Evolutionary conservation across 2,797 vertebrate genomes (phyloP).

Genomic region (Carcharodon carcharias): DNA sequence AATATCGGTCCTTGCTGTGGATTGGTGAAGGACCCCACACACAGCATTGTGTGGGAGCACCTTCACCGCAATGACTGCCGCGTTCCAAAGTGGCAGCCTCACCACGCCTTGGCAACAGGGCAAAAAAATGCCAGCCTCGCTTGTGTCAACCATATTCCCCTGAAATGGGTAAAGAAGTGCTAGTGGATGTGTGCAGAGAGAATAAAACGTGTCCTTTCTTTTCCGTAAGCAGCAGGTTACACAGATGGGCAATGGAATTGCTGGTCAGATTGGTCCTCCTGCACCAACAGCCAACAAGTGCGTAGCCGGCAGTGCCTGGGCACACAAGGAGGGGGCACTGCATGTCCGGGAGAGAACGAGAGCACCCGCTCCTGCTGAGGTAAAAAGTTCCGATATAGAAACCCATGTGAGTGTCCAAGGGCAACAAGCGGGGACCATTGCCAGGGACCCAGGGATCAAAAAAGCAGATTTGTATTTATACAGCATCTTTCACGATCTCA

Average conservation of each 20-base stretch:
- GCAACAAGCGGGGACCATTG: too few species aligned
- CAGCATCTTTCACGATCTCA: too few species aligned
- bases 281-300: conserved; percentile 46
- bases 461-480: too few species aligned
- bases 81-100: background rate
- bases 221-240: conserved; percentile 33
- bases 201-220: background rate
- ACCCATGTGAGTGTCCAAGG: background rate
- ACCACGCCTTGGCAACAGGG: too few species aligned
- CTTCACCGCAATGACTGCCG: background rate
- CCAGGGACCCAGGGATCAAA: background rate
- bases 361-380: conserved; percentile 54
- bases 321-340: conserved; percentile 45
- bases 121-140: too few species aligned
- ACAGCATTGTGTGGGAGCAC: too few species aligned
- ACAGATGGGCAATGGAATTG: conserved; percentile 56
- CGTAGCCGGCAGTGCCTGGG: conserved; percentile 54
- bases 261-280: conserved; percentile 57
- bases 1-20: too few species aligned
- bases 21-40: too few species aligned
- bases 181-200: background rate
- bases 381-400: background rate
- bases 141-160: too few species aligned
- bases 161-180: background rate
- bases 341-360: conserved; percentile 55